A percentile compares a stretch with the other conserved stretches of the same genome.
These are phyloP conservation scores for Drosophila multiciliata DNA, from an alignment of 2,888 invertebrate genomes.

Conservation along the genomic window DNA sequence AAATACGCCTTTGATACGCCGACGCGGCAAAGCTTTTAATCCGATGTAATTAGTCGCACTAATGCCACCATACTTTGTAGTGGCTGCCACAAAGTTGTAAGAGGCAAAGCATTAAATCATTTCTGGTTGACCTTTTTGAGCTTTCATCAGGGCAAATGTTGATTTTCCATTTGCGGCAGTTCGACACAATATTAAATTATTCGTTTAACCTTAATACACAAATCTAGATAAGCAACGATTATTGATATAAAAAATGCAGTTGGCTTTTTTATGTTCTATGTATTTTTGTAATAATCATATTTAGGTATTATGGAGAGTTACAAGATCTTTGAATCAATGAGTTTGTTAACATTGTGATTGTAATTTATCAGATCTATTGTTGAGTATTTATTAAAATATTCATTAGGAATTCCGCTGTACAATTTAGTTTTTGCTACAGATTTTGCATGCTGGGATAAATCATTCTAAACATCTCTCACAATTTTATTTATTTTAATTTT, in stretches of 20 bases:
- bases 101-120: slow-evolving; percentile 51
- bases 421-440: not conserved
- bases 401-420: too few species aligned
- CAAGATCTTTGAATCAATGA: not conserved
- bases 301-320: not conserved
- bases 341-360: not conserved
- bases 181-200: slow-evolving; percentile 20
- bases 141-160: slow-evolving; percentile 15
- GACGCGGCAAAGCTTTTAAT: slow-evolving; percentile 66
- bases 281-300: not conserved
- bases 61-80: slow-evolving; percentile 41
- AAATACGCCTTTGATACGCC: slow-evolving; percentile 70
- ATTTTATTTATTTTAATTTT: not conserved
- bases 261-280: not conserved
- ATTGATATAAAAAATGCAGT: not conserved
- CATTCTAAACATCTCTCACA: not conserved
- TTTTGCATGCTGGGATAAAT: not conserved
- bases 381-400: not conserved
- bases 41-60: slow-evolving; percentile 71
- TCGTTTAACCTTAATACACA: slow-evolving; percentile 3
- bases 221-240: not conserved
- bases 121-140: slow-evolving; percentile 63
- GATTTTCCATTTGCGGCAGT: slow-evolving; percentile 28
- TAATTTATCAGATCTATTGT: not conserved
- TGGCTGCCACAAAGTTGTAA: slow-evolving; percentile 22